Base-by-base conservation (phyloP, 2,113 vertebrate genomes). In the Otus sunia region DNA sequence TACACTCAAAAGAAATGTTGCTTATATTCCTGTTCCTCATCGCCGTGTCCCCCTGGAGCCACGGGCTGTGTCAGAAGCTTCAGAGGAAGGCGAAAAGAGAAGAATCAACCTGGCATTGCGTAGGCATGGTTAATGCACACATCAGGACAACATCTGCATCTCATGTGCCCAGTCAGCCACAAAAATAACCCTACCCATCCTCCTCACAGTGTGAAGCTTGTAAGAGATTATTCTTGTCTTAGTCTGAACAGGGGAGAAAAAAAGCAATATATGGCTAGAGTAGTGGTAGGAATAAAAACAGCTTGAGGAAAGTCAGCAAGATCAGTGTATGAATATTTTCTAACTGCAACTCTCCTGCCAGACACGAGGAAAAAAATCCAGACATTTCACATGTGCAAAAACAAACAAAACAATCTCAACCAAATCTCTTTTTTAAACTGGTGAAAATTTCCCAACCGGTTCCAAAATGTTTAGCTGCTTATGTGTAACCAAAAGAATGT, bases 311-410 rank as follows among this genome's bases (percentile, higher is more conserved):
- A 92, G 75, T 6, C 78, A 86, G 55, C 37, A 6, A 84, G 60
- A 87, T 30, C 53, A 14, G 59, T 0, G 15, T 16, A 43, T 34
- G 90, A 75, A 81, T 60, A 25, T 90, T 86, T 85, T 19, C 55
- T 11, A 18, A 50, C 90, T 53, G 73, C 49, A 92, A 8, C 52
- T 64, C 78, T 88, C 21, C 91, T 91, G 90, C 62, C 81, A 94
- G 94, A 91, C 79, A 63, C 23, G 6, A 17, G 72, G 39, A 37
- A 23, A 66, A 80, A 83, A 94, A 83, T 29, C 67, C 92, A 94
- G 90, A 86, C 90, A 39, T 71, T 92, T 90, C 79, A 55, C 47
- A 88, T 11, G 83, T 45, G 66, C 88, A 55, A 86, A 94, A 75
- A 1, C 71, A 81, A 83, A 62, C 37, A 67, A 60, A 91, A 45